Evolutionary conservation across 2,797 vertebrate species (phyloP).

Genomic region (Galaxias olidus): DNA sequence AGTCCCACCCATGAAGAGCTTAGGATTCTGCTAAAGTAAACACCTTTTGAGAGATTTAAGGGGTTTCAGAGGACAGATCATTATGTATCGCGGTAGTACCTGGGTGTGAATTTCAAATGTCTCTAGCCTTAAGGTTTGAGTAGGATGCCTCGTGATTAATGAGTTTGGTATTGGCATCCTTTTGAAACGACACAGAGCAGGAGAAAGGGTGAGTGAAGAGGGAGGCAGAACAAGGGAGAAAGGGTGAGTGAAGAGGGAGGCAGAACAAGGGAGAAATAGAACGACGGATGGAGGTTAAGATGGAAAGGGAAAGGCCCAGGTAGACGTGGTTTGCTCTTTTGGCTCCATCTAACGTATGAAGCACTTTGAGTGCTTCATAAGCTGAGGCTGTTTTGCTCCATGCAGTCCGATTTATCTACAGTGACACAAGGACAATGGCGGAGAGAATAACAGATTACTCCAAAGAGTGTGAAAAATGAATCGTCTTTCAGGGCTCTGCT

Average conservation of each 20-base stretch:
- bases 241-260: background rate
- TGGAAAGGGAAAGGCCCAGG: constrained; percentile 21
- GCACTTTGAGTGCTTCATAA: constrained; percentile 20
- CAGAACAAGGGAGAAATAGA: background rate
- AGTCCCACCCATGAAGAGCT: background rate
- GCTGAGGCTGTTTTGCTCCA: constrained; percentile 38
- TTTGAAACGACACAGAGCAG: background rate
- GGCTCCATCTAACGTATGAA: constrained; percentile 6
- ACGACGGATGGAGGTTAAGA: background rate
- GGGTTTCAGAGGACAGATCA: background rate
- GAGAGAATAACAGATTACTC: constrained; percentile 42
- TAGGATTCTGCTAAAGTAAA: background rate
- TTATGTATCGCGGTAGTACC: constrained; percentile 1
- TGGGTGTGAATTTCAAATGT: constrained; percentile 15
- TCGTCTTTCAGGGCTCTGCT: constrained; percentile 28
- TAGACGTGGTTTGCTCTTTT: constrained; percentile 25
- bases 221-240: background rate
- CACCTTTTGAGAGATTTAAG: background rate
- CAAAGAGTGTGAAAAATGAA: constrained; percentile 44
- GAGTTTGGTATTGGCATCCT: constrained; percentile 5
- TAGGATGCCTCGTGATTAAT: constrained; percentile 11
- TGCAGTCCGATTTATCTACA: constrained; percentile 54
- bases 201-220: background rate
- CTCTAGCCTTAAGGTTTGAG: constrained; percentile 4
- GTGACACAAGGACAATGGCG: constrained; percentile 52